phyloP scores from a whole-genome alignment of 2,888 invertebrate species.

The Sesia bembeciformis region DNA sequence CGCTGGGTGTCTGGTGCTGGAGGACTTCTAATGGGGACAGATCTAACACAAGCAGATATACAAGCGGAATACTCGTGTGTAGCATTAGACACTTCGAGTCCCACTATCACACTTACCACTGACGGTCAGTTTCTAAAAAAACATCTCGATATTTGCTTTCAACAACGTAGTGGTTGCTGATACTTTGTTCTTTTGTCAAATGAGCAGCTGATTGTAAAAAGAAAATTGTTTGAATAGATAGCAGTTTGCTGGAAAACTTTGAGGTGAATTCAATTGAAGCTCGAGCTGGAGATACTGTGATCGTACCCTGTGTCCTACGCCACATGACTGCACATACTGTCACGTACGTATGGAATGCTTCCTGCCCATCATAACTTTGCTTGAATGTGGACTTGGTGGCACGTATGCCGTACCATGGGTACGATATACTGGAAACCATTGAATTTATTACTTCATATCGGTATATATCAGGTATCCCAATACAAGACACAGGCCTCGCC shows the following conservation, averaged over 20 bases:
- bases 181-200: too few species aligned
- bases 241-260: conserved; percentile 62
- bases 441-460: too few species aligned
- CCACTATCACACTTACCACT: conserved; percentile 49
- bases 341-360: conserved; percentile 34
- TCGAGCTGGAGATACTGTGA: conserved; percentile 44
- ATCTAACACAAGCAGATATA: conserved; percentile 56
- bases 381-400: too few species aligned
- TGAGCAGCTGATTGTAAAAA: too few species aligned
- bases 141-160: too few species aligned
- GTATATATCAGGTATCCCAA: too few species aligned
- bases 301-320: conserved; percentile 53
- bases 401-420: too few species aligned
- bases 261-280: conserved; percentile 59
- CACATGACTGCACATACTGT: conserved; percentile 47
- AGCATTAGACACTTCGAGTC: conserved; percentile 48
- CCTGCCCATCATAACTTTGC: too few species aligned
- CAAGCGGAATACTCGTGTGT: conserved; percentile 63
- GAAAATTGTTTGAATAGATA: conserved; percentile 27
- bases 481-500: too few species aligned
- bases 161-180: too few species aligned
- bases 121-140: conserved; percentile 41
- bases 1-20: conserved; percentile 59
- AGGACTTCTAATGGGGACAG: conserved; percentile 50
- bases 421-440: too few species aligned